These are phyloP conservation scores for Eumaeus atala DNA, from an alignment of 1,140 invertebrate species.

Conservation along the genomic window DNA sequence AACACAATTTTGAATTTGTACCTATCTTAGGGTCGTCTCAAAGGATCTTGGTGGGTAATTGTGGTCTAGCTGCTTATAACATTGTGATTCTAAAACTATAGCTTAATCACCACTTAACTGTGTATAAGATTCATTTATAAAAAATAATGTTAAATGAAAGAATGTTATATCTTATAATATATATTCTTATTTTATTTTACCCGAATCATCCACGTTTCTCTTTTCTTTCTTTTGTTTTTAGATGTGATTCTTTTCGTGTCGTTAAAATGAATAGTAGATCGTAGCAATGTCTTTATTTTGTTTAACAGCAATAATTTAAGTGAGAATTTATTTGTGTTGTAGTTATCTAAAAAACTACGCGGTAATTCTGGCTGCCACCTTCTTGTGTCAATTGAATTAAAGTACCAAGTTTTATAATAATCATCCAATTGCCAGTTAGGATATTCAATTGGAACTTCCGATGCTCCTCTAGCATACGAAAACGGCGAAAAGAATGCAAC, in stretches of 20 bases:
- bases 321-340: neutral
- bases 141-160: no score
- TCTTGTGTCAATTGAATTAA: slow-evolving; percentile 34
- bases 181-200: slow-evolving; percentile 29
- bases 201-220: slow-evolving; percentile 38
- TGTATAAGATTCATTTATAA: no score
- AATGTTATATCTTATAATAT: neutral
- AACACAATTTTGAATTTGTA: no score
- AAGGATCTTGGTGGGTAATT: no score
- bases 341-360: neutral
- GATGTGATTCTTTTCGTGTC: slow-evolving; percentile 2
- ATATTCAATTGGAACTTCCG: slow-evolving; percentile 36
- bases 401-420: slow-evolving; percentile 44
- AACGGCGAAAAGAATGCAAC: slow-evolving; percentile 50
- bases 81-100: no score
- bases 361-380: neutral
- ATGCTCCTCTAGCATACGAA: slow-evolving; percentile 49
- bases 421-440: slow-evolving; percentile 55
- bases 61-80: no score
- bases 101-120: no score
- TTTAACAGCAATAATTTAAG: neutral
- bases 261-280: slow-evolving; percentile 3
- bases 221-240: slow-evolving; percentile 36
- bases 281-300: slow-evolving; percentile 9
- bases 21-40: no score